Evolutionary conservation across 2,113 vertebrate genomes (phyloP).

Genomic region (Heliornis fulica): DNA sequence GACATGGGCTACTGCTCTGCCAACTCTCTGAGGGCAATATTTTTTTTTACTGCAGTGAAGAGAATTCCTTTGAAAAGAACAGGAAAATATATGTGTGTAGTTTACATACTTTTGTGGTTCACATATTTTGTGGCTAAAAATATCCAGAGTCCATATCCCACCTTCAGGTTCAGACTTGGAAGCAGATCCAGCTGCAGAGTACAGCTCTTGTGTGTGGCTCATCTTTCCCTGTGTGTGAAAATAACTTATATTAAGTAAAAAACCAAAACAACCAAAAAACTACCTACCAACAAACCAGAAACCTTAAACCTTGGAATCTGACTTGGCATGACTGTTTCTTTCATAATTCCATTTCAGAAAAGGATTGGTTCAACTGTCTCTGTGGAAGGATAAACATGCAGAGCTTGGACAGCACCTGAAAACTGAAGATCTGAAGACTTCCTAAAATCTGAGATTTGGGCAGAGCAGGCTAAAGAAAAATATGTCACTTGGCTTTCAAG

Average conservation of each 20-base stretch:
- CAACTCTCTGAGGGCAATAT: slow-evolving; percentile 57
- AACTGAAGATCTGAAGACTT: slow-evolving; percentile 51
- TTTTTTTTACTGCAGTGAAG: slow-evolving; percentile 57
- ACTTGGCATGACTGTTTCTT: slow-evolving; percentile 55
- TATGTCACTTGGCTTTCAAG: slow-evolving; percentile 30
- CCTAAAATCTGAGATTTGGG: slow-evolving; percentile 55
- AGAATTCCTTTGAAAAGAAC: slow-evolving; percentile 68
- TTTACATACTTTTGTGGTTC: slow-evolving; percentile 74
- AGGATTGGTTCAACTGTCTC: slow-evolving; percentile 35
- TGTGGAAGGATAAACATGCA: slow-evolving; percentile 52
- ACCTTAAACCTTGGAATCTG: slow-evolving; percentile 61
- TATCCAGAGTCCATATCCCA: slow-evolving; percentile 55
- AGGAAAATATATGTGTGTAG: slow-evolving; percentile 58
- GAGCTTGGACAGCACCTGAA: slow-evolving; percentile 38
- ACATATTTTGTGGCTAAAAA: slow-evolving; percentile 76
- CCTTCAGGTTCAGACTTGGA: slow-evolving; percentile 55
- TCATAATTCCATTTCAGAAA: slow-evolving; percentile 62
- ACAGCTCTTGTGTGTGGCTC: slow-evolving; percentile 41
- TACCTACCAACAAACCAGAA: neutral
- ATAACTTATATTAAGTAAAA: slow-evolving; percentile 54
- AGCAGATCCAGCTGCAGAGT: slow-evolving; percentile 36
- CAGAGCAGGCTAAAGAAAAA: slow-evolving; percentile 15
- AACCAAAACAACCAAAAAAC: neutral
- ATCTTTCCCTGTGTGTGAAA: slow-evolving; percentile 67
- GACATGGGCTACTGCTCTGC: slow-evolving; percentile 34